These are phyloP conservation scores for Dissostichus mawsoni DNA, from an alignment of 2,113 vertebrate genomes.

Conservation along the genomic window DNA sequence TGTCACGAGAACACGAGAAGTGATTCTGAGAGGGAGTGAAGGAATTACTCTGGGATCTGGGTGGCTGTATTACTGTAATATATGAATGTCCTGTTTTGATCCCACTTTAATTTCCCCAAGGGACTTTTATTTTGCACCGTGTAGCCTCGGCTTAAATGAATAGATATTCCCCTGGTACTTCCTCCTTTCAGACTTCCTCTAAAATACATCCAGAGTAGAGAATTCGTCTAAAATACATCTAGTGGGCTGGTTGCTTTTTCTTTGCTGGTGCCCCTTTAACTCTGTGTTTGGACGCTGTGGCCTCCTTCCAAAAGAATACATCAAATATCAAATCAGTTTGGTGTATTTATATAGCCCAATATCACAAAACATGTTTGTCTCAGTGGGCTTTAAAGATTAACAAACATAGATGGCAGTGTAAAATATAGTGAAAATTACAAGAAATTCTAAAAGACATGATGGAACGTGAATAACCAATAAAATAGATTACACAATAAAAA, in stretches of 20 bases:
- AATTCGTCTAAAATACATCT: conserved; percentile 53
- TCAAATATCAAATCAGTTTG: too few species aligned
- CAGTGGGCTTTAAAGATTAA: too few species aligned
- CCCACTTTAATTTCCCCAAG: conserved; percentile 63
- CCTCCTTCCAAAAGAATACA: too few species aligned
- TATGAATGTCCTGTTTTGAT: conserved; percentile 66
- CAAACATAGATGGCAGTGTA: too few species aligned
- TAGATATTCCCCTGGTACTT: conserved; percentile 45
- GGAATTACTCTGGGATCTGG: conserved; percentile 44
- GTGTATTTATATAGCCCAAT: too few species aligned
- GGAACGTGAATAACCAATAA: too few species aligned
- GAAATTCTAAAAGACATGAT: too few species aligned
- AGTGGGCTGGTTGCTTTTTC: conserved; percentile 32
- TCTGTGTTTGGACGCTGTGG: too few species aligned
- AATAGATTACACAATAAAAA: too few species aligned
- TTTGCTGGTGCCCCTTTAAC: too few species aligned
- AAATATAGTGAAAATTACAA: too few species aligned
- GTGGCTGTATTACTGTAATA: conserved; percentile 52
- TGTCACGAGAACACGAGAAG: conserved; percentile 43
- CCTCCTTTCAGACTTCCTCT: conserved; percentile 57
- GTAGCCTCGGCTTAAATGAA: conserved; percentile 52
- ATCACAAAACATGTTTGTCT: too few species aligned
- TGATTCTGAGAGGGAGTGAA: conserved; percentile 30
- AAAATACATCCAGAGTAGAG: conserved; percentile 37
- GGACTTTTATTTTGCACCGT: conserved; percentile 54